Evolutionary conservation across 1,140 invertebrate genomes (phyloP).

Genomic region (Eupristina koningsbergeri): DNA sequence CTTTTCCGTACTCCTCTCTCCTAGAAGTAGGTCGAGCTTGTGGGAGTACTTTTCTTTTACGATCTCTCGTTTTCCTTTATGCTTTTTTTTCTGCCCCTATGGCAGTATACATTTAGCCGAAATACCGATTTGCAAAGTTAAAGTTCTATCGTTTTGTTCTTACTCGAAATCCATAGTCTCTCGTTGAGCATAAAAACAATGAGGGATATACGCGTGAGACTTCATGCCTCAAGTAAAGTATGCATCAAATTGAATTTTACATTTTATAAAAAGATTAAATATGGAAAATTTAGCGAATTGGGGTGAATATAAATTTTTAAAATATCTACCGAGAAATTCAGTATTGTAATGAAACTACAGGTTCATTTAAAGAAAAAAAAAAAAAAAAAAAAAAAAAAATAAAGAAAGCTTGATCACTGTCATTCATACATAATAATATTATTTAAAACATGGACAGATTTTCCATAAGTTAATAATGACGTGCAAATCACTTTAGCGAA

Average conservation of each 20-base stretch:
- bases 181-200: neutral
- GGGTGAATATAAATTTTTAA: no score
- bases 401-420: neutral
- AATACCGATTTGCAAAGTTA: neutral
- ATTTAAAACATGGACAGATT: no score
- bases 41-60: neutral
- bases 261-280: neutral
- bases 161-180: neutral
- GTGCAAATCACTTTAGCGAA: neutral
- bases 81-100: neutral
- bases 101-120: neutral
- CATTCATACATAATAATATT: neutral
- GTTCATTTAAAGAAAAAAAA: no score
- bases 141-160: neutral
- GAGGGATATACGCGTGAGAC: no score
- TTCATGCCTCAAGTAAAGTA: neutral
- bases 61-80: neutral
- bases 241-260: neutral
- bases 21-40: slow-evolving; percentile 13
- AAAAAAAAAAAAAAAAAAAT: no score
- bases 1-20: neutral
- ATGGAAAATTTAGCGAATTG: no score
- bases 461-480: neutral
- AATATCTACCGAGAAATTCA: no score
- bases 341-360: no score